phyloP scores from a whole-genome alignment of 1,140 invertebrate genomes.

The Coenobita brevimanus region DNA sequence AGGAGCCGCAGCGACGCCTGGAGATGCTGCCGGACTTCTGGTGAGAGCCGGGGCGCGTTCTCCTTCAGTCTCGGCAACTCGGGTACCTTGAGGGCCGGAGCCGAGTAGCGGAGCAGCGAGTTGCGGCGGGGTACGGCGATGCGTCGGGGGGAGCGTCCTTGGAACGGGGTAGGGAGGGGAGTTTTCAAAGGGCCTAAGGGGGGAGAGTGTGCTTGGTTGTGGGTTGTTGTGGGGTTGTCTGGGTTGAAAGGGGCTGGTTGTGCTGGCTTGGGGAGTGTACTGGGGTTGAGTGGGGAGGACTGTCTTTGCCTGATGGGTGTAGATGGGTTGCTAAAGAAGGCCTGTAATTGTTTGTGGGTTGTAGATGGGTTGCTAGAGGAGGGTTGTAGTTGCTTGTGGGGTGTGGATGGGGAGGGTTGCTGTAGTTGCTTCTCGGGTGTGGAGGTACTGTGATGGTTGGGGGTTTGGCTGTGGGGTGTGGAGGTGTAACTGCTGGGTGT shows the following conservation, averaged over 20 bases:
- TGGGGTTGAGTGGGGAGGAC: no score
- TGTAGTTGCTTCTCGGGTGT: no score
- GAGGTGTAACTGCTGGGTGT: background rate
- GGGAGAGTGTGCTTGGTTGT: background rate
- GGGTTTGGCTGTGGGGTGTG: background rate
- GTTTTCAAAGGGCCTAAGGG: background rate
- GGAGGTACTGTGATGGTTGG: no score
- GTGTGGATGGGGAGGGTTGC: no score
- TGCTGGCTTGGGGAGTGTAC: no score
- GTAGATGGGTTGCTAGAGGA: background rate
- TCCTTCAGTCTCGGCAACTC: slow-evolving; percentile 48
- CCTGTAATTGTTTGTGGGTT: background rate
- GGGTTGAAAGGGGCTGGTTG: background rate
- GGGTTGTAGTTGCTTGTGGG: no score
- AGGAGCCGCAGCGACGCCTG: slow-evolving; percentile 36
- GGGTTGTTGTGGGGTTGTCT: background rate
- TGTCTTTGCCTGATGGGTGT: no score
- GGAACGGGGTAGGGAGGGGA: background rate
- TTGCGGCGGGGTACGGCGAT: background rate
- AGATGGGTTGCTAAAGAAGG: no score
- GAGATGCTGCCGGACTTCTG: slow-evolving; percentile 23
- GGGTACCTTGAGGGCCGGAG: slow-evolving; percentile 47
- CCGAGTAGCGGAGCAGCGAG: background rate
- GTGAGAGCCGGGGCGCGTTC: slow-evolving; percentile 43
- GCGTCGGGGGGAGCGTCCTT: background rate